Percentiles rank a stretch among this genome's conserved stretches.
Conservation (phyloP, 2,113 vertebrate species). For the Rhinolophus sinicus region DNA sequence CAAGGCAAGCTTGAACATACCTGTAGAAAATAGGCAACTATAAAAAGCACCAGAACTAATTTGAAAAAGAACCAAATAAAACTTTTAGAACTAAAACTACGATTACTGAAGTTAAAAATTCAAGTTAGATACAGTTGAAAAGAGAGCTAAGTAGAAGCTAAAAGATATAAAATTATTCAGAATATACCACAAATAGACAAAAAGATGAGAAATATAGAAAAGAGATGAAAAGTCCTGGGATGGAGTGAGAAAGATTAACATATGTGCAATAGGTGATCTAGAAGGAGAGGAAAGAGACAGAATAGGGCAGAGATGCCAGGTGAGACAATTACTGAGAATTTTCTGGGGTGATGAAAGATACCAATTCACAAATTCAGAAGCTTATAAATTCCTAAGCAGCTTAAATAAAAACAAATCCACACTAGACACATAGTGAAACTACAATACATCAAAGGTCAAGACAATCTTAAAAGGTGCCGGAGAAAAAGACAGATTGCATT, state of each 20-base stretch:
- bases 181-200: neutral
- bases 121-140: neutral
- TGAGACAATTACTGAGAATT: neutral
- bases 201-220: neutral
- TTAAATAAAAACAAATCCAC: neutral
- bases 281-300: neutral
- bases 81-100: neutral
- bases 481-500: neutral
- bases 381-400: neutral
- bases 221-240: neutral
- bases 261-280: neutral
- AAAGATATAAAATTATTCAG: neutral
- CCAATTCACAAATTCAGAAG: slow-evolving; percentile 15
- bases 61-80: neutral
- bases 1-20: neutral
- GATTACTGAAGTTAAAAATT: neutral
- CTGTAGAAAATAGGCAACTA: neutral
- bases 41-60: neutral
- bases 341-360: neutral
- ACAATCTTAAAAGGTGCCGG: neutral
- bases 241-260: neutral
- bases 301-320: neutral
- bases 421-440: neutral
- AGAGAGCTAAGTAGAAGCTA: neutral
- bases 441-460: neutral